These are phyloP conservation scores for Dinomys branickii DNA, from an alignment of 2,113 vertebrate species.

Conservation along the genomic window DNA sequence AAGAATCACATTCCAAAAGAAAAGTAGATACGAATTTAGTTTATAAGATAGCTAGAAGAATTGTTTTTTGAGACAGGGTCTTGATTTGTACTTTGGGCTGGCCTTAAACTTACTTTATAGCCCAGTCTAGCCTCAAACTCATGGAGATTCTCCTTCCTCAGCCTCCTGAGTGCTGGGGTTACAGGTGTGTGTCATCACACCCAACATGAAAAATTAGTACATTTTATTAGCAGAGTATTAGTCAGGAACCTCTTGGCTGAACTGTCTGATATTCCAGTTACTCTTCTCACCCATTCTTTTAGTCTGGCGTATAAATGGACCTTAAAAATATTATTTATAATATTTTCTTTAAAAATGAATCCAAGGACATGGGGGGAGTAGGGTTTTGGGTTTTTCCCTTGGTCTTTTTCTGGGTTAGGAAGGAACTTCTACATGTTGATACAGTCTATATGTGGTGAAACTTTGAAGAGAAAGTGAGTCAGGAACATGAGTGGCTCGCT, in stretches of 20 bases:
- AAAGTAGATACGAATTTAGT: not conserved
- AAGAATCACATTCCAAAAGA: not conserved
- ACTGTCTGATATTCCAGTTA: not conserved
- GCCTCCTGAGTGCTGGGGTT: not conserved
- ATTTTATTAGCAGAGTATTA: not conserved
- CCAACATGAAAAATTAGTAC: not conserved
- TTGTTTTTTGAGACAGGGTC: not conserved
- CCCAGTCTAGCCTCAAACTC: not conserved
- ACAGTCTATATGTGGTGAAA: not conserved
- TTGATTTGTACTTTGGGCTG: not conserved
- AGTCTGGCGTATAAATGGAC: not conserved
- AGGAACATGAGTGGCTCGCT: not conserved
- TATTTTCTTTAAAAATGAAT: slow-evolving; percentile 8
- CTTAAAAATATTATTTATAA: slow-evolving; percentile 40
- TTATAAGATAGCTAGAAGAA: not conserved
- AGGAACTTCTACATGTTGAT: not conserved
- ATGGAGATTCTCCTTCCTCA: not conserved
- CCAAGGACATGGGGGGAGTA: not conserved
- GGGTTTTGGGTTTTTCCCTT: not conserved
- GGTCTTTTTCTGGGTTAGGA: slow-evolving; percentile 36
- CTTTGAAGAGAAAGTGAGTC: not conserved
- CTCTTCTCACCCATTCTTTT: not conserved
- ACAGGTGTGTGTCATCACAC: not conserved
- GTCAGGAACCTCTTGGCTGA: not conserved
- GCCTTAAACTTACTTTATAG: not conserved